A percentile compares a stretch with the other conserved stretches of the same genome.
Conservation (phyloP, 2,888 invertebrate genomes). For the Andrena marginata region DNA sequence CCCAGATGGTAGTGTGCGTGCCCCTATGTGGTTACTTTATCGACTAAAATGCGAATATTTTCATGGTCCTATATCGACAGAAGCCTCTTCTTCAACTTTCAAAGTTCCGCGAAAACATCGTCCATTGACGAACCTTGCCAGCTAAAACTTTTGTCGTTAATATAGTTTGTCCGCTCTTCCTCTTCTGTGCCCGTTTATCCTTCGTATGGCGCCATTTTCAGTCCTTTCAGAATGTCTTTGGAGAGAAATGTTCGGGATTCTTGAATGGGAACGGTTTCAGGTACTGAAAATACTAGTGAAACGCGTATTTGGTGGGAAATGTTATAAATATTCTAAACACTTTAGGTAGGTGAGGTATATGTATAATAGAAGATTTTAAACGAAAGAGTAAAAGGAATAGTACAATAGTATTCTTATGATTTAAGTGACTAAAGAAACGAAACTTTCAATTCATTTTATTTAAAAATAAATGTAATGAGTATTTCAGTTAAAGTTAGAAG, state of each 20-base stretch:
- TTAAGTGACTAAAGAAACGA: too few relatives aligned
- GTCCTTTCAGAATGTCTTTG: background rate
- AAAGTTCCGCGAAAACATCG: conserved; percentile 7
- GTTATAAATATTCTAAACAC: background rate
- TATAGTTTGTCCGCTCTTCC: background rate
- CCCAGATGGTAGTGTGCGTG: conserved; percentile 7
- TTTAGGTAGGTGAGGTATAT: too few relatives aligned
- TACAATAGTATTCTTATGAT: too few relatives aligned
- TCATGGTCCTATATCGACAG: background rate
- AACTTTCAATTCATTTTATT: too few relatives aligned
- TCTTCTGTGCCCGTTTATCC: background rate
- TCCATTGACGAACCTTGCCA: conserved; percentile 1
- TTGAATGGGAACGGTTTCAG: background rate
- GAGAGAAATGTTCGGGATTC: background rate
- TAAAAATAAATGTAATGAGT: background rate
- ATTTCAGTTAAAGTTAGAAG: background rate
- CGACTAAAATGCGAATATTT: conserved; percentile 26
- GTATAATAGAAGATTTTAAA: too few relatives aligned
- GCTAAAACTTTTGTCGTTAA: conserved; percentile 16
- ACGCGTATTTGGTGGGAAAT: background rate
- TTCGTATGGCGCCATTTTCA: background rate
- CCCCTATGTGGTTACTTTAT: conserved; percentile 13
- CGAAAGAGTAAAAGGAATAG: too few relatives aligned
- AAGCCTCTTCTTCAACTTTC: background rate
- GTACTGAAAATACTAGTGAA: background rate